These are phyloP conservation scores for Petromus typicus DNA, from an alignment of 2,113 vertebrate genomes.

Conservation along the genomic window DNA sequence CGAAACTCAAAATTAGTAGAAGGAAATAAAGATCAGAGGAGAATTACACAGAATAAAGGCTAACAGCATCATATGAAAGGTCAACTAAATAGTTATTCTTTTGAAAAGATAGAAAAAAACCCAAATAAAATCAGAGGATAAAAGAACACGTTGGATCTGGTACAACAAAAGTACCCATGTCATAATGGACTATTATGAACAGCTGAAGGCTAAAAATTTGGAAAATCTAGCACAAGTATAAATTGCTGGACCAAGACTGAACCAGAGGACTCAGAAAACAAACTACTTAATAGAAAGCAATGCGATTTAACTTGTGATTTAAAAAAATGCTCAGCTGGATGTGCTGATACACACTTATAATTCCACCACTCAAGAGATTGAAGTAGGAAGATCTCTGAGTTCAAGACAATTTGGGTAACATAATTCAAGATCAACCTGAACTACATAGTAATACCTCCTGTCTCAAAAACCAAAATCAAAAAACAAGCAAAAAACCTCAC, in stretches of 20 bases:
- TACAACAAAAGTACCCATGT: neutral
- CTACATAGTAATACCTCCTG: neutral
- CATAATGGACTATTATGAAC: neutral
- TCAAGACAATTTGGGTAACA: neutral
- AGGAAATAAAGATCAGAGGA: neutral
- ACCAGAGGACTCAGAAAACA: neutral
- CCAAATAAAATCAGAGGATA: neutral
- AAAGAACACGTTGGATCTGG: neutral
- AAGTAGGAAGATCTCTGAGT: neutral
- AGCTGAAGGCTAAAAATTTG: neutral
- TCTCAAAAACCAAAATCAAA: neutral
- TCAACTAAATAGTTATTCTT: neutral
- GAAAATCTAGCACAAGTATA: neutral
- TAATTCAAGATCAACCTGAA: neutral
- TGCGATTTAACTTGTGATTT: neutral
- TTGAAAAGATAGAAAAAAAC: neutral
- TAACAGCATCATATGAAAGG: neutral
- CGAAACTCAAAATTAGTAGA: neutral
- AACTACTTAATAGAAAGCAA: neutral
- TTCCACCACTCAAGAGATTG: neutral
- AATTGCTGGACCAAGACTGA: neutral
- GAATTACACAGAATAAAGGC: neutral
- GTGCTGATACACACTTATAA: neutral
- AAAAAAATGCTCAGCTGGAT: neutral
- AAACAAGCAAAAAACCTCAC: neutral